Evolutionary conservation across 1,140 invertebrate genomes (phyloP), one percentile per base, ranked within the genome.

Genomic region (Pristionchus pacificus): DNA sequence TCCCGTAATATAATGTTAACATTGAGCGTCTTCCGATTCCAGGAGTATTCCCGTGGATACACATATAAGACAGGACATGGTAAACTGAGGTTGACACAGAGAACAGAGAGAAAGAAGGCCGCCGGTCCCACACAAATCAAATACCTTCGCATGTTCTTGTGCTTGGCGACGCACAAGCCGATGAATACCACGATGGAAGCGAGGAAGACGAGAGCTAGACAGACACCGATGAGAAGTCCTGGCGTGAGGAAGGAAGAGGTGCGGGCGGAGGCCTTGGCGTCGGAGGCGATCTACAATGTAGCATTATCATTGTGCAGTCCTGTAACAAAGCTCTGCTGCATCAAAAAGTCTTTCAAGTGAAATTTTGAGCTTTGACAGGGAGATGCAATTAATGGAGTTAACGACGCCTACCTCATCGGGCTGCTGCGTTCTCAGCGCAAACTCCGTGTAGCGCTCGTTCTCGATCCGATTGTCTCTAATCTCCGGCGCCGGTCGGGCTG

Each of bases 131-230:
- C n/a, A n/a, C n/a, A n/a, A n/a, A n/a, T n/a, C n/a, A n/a, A n/a
- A n/a, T 67, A 67, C 19, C 65, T n/a, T 25, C 58, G 28, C 32
- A 70, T 65, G 6, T 66, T 38, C 10, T 71, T 64, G 67, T 77
- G 76, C 28, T 73, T 74, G 1, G 70, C 77, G 60, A 80, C 72
- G 62, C 80, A 83, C 49, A 81, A 65, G 14, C 75, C 78, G 24
- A 79, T 68, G 67, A 83, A 81, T n/a, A 83, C 82, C n/a, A 77
- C 75, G n/a, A 75, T 15, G 75, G 84, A 74, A n/a, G 80, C 80
- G 58, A 83, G 31, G 1, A 63, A 80, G 10, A 78, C 82, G 25
- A 76, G 72, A 25, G 71, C 67, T 25, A 83, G 55, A 65, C 78
- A 82, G 60, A 82, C 66, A 25, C 77, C 71, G 25, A 84, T 77